Conservation (phyloP, 2,113 vertebrate species). For the Bubo scandiacus region DNA sequence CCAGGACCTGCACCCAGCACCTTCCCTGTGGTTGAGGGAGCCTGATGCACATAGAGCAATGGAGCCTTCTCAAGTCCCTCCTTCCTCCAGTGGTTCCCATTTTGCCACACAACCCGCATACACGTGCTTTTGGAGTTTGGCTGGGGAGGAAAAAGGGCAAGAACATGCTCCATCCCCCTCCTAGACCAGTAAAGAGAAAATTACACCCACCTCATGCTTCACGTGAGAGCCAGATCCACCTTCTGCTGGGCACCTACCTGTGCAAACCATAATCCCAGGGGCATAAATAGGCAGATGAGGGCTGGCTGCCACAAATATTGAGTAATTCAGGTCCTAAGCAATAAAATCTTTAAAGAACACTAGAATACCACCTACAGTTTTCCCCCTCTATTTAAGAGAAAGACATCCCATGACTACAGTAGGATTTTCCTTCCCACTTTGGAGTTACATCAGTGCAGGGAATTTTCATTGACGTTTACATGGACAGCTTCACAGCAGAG, state of each 20-base stretch:
- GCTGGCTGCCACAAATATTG: not conserved
- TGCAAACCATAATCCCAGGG: rapidly evolving
- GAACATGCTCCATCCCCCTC: too few relatives aligned
- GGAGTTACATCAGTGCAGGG: not conserved
- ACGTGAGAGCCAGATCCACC: not conserved
- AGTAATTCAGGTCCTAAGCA: not conserved
- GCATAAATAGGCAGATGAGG: not conserved
- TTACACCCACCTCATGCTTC: too few relatives aligned
- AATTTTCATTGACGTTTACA: not conserved
- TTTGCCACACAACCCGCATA: rapidly evolving
- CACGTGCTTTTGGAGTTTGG: not conserved
- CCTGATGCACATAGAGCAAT: rapidly evolving
- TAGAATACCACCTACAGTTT: not conserved
- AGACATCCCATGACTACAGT: not conserved
- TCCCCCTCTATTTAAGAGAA: not conserved
- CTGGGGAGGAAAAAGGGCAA: not conserved
- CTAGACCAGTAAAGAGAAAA: not conserved
- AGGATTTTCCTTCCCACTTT: not conserved
- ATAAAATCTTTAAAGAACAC: not conserved
- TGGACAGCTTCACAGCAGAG: not conserved
- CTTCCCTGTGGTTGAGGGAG: not conserved
- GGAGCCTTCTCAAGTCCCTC: not conserved
- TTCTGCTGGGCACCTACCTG: not conserved
- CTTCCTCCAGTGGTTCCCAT: not conserved
- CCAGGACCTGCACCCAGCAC: not conserved